Percentiles rank a stretch among this genome's conserved stretches.
phyloP scores from a whole-genome alignment of 2,797 vertebrate genomes.

The Heterohyrax brucei region DNA sequence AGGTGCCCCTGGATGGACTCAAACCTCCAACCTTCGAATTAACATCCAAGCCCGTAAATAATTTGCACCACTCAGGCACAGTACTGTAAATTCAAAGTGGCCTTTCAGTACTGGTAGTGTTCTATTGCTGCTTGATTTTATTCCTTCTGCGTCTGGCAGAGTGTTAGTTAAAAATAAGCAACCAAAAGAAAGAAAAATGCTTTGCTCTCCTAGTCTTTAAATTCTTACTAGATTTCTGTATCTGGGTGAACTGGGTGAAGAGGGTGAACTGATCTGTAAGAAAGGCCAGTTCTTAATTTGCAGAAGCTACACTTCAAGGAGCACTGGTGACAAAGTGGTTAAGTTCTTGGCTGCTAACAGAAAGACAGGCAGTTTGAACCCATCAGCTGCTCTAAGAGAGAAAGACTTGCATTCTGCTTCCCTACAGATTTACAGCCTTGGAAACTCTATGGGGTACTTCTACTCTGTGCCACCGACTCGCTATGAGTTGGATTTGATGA shows the following conservation, averaged over 20 bases:
- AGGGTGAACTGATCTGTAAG: not conserved
- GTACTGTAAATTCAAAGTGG: not conserved
- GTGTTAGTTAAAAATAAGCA: conserved; percentile 34
- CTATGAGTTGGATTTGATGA: not conserved
- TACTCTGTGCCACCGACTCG: not conserved
- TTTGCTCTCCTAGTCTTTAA: not conserved
- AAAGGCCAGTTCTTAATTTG: not conserved
- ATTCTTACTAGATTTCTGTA: not conserved
- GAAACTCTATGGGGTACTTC: not conserved
- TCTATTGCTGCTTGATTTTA: not conserved
- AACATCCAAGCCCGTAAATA: not conserved
- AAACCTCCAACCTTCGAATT: not conserved
- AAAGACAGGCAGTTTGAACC: too few relatives aligned
- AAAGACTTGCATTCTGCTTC: not conserved
- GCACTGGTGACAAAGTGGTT: not conserved
- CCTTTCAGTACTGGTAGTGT: not conserved
- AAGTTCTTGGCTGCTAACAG: not conserved
- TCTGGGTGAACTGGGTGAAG: not conserved
- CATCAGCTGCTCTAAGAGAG: too few relatives aligned
- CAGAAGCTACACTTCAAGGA: not conserved
- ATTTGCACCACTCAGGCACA: not conserved
- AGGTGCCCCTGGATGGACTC: not conserved
- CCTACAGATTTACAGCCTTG: not conserved
- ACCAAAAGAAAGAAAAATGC: not conserved
- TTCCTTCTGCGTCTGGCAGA: not conserved